Conservation (phyloP, 1,140 invertebrate genomes). For the Cryptotermes secundus region DNA sequence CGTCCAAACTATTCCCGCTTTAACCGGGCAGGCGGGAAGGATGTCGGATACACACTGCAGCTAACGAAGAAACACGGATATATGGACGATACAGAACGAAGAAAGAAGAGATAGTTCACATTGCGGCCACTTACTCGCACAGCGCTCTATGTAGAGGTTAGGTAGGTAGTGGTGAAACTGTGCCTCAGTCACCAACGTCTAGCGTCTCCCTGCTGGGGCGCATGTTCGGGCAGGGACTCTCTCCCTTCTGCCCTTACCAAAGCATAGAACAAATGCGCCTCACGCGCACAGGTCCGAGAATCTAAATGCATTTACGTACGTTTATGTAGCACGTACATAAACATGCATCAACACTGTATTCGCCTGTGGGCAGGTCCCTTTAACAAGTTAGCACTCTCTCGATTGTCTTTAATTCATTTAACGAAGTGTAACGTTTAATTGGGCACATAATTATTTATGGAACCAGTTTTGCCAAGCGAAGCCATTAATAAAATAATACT, state of each 20-base stretch:
- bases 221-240: background rate
- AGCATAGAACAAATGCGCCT: background rate
- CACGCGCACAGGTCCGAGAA: background rate
- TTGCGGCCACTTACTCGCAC: background rate
- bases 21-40: background rate
- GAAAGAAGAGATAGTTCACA: conserved; percentile 1
- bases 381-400: too few relatives aligned
- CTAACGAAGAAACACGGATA: conserved; percentile 3
- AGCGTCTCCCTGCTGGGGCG: background rate
- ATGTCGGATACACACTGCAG: background rate
- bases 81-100: background rate
- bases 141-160: background rate
- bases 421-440: too few relatives aligned
- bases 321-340: background rate
- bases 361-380: too few relatives aligned
- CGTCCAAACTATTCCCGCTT: background rate
- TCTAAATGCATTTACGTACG: background rate
- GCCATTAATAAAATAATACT: too few relatives aligned
- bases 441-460: too few relatives aligned
- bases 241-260: background rate
- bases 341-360: too few relatives aligned
- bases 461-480: too few relatives aligned
- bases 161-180: background rate
- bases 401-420: too few relatives aligned
- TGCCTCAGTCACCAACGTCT: background rate